Base-by-base conservation (phyloP, 1,140 invertebrate species). In the Aporrectodea caliginosa region DNA sequence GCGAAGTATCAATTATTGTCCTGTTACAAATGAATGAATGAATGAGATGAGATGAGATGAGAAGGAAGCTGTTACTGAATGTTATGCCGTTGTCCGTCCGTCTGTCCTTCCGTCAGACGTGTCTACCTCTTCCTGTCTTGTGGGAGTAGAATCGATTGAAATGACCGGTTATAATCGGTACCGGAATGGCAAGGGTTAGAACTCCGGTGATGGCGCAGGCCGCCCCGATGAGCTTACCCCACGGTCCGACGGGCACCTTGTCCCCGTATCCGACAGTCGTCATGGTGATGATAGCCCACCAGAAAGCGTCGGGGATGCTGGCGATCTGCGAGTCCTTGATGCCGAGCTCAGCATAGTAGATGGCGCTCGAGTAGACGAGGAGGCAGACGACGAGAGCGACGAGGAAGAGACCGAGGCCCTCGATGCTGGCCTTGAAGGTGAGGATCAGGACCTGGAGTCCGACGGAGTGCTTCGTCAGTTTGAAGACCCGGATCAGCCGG, bases 251-350 rank as follows among this genome's bases (percentile, higher is more conserved):
- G 22, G 86, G 86, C 22, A 84, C 83, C 69, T 86, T 85, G 78
- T 89, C 88, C 34, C 97, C 97, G 87, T 98, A 98, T 27, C 97
- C 96, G 32, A 98, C 96, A 0, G 97, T 99, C 81, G 95, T 98
- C 97, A 98, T 98, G 69, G 97, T 99, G 82, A 98, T 96, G 85
- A 99, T 90, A 29, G 96, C 97, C 96, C 96, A 99, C 97, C 96
- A 99, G 81, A 98, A 91, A 16, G 95, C 96, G 80, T 97, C 90
- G 16, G 97, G 97, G 91, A 99, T 99, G 89, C 95, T 97, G 16
- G 83, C 80, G 58, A 88, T 88, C 81, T 88, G 84, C 14, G 87
- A 86, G 35, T 84, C 84, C 14, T 80, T 77, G 1, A 82, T 83
- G 29, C 85, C 86, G 33, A 84, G 80, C 81, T 89, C 88, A 30